Base-by-base conservation (phyloP, 2,888 invertebrate genomes). In the Hydraecia micacea region DNA sequence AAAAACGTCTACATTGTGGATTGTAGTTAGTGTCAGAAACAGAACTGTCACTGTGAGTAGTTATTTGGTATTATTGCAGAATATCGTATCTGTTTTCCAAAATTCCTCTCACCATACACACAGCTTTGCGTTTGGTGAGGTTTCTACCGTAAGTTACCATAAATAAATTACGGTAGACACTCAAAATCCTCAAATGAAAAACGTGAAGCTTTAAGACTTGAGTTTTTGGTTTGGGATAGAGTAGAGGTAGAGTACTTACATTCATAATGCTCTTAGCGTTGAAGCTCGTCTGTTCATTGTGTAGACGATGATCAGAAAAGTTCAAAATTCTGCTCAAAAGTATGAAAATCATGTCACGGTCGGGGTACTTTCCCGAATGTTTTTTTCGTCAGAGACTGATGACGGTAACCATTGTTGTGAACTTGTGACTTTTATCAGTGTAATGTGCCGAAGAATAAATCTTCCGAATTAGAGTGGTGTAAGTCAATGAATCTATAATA, bases 1-100 rank as follows among this genome's bases (percentile, higher is more conserved):
- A 73, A 39, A 39, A 28, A 49, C 1, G 18, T 32, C 52, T 49
- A 8, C 9, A 18, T 28, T 25, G 28, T 55, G n/a, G 25, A 28
- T 55, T 28, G 70, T 42, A 65, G 52, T 36, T 18, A 55, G 39
- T 69, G 69, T n/a, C 39, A 60, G 11, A n/a, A 52, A n/a, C 18
- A 42, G 70, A 78, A 52, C 52, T 70, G 77, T 55, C 77, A 79
- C 15, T 71, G 72, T 79, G 63, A 78, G 36, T 13, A 79, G n/a
- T 52, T 28, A 4, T 72, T 60, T 18, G 13, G n/a, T 21, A 32
- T 28, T 49, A n/a, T 18, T 66, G 13, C 39, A 21, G 15, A 66
- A 28, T 18, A 49, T 15, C 15, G 2, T 62, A 52, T n/a, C 21
- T 2, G n/a, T 58, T 52, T 68, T 62, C 52, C 42, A 36, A 62